Evolutionary conservation across 2,888 invertebrate species (phyloP).

Genomic region (Nemotelus pantherinus): DNA sequence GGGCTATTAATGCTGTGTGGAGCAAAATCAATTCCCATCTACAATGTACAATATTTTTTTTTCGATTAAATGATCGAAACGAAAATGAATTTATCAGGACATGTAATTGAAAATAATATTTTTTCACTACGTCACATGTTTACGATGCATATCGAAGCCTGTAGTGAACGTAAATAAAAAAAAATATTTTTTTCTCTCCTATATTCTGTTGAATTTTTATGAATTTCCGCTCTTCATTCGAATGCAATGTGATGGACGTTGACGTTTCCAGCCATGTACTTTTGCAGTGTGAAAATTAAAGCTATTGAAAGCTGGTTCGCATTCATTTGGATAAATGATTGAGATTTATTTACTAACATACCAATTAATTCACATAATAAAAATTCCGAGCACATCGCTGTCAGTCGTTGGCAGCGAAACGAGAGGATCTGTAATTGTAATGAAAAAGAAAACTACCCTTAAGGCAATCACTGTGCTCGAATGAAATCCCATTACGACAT

Average conservation of each 20-base stretch:
- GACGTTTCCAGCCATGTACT: neutral
- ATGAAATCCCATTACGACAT: slow-evolving; percentile 50
- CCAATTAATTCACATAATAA: slow-evolving; percentile 41
- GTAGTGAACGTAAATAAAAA: slow-evolving; percentile 9
- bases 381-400: slow-evolving; percentile 49
- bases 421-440: neutral
- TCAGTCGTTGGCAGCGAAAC: slow-evolving; percentile 44
- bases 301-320: neutral
- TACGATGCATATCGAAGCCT: slow-evolving; percentile 28
- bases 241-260: neutral
- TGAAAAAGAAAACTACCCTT: slow-evolving; percentile 36
- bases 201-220: slow-evolving; percentile 33
- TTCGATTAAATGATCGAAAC: slow-evolving; percentile 47
- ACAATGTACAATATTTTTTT: slow-evolving; percentile 31
- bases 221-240: slow-evolving; percentile 32
- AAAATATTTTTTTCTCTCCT: slow-evolving; percentile 5
- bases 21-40: slow-evolving; percentile 46
- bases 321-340: slow-evolving; percentile 3
- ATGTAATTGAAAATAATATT: slow-evolving; percentile 50
- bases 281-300: slow-evolving; percentile 6
- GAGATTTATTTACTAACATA: slow-evolving; percentile 26
- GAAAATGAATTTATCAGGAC: slow-evolving; percentile 50
- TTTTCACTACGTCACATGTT: slow-evolving; percentile 30
- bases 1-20: slow-evolving; percentile 34
- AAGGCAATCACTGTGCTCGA: slow-evolving; percentile 49